Evolutionary conservation across 2,113 vertebrate species (phyloP).

Genomic region (Blennius ocellaris): DNA sequence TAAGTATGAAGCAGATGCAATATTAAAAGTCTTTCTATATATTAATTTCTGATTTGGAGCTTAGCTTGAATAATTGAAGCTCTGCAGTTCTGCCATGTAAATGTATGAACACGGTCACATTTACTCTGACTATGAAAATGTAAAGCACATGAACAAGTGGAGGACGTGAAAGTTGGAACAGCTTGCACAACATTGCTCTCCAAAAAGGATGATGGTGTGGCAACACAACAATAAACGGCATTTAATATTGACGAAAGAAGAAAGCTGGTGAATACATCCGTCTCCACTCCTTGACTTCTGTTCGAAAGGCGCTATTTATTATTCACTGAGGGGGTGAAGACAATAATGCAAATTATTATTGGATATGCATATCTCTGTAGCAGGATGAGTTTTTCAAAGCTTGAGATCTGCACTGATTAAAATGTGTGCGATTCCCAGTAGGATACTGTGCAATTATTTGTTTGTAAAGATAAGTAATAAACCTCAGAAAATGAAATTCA

Average conservation of each 20-base stretch:
- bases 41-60: background rate
- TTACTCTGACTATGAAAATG: background rate
- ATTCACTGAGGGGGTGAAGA: constrained; percentile 62
- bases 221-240: constrained; percentile 16
- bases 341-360: constrained; percentile 74
- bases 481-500: constrained; percentile 70
- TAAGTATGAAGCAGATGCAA: background rate
- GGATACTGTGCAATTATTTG: constrained; percentile 74
- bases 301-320: constrained; percentile 62
- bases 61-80: no score
- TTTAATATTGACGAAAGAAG: constrained; percentile 35
- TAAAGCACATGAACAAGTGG: background rate
- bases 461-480: constrained; percentile 76
- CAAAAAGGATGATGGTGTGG: background rate
- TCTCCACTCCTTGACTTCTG: constrained; percentile 34
- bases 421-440: constrained; percentile 58
- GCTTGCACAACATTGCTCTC: background rate
- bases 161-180: background rate
- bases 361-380: constrained; percentile 73
- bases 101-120: background rate
- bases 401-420: constrained; percentile 78
- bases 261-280: constrained; percentile 17
- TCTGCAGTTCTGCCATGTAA: background rate
- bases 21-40: background rate
- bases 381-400: constrained; percentile 72